These are phyloP conservation scores for Phymanthus crucifer DNA, from an alignment of 92 coral and sea anemone species.

Conservation along the genomic window DNA sequence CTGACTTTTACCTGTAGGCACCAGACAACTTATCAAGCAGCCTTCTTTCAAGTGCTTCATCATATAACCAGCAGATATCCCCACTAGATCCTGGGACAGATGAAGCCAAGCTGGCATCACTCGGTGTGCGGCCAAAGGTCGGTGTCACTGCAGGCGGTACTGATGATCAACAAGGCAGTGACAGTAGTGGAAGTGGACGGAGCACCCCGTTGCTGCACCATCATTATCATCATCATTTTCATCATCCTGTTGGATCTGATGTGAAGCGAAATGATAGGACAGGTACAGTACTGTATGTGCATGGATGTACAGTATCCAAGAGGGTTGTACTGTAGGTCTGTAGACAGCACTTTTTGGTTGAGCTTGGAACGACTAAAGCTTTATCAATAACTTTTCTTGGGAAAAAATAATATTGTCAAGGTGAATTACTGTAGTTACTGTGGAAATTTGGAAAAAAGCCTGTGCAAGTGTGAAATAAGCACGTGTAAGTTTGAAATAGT, in stretches of 20 bases:
- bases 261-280: neutral
- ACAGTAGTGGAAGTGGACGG: constrained; percentile 65
- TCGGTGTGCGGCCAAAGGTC: constrained; percentile 76
- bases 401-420: too few species aligned
- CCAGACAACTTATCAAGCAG: constrained; percentile 52
- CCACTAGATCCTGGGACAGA: constrained; percentile 76
- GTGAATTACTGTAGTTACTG: too few species aligned
- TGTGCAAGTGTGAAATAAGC: too few species aligned
- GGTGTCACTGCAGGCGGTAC: constrained; percentile 7
- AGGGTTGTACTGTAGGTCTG: neutral
- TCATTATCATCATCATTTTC: constrained; percentile 98
- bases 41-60: constrained; percentile 55
- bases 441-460: too few species aligned
- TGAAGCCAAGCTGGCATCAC: constrained; percentile 58
- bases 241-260: constrained; percentile 53
- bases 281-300: constrained; percentile 12
- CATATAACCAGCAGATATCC: constrained; percentile 92
- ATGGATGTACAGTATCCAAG: neutral
- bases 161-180: constrained; percentile 26
- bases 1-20: neutral
- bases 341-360: too few species aligned
- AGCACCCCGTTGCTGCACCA: constrained; percentile 84
- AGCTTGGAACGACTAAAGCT: too few species aligned
- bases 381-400: too few species aligned
- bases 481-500: too few species aligned